phyloP scores from a whole-genome alignment of 2,888 invertebrate genomes.

The Lepidocyrtoides sp. region DNA sequence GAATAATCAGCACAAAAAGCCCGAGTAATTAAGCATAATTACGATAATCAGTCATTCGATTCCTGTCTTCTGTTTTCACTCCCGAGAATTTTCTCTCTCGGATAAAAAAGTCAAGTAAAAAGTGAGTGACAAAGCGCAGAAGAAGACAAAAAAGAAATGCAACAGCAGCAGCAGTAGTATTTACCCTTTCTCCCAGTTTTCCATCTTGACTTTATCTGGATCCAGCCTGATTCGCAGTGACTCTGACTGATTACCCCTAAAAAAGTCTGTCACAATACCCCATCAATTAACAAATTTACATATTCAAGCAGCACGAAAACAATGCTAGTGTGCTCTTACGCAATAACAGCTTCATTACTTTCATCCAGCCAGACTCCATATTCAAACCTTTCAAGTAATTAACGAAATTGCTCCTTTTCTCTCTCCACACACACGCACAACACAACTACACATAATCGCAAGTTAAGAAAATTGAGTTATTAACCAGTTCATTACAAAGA shows the following conservation, averaged over 20 bases:
- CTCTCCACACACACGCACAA: background rate
- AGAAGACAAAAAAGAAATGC: background rate
- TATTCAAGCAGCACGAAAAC: constrained; percentile 1
- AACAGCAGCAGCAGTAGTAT: too few relatives aligned
- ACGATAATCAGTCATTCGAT: constrained; percentile 82
- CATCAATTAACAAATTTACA: constrained; percentile 77
- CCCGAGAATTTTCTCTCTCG: background rate
- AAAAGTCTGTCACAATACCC: constrained; percentile 39
- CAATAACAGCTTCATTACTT: constrained; percentile 13
- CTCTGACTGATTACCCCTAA: constrained; percentile 57
- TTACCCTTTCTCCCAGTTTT: background rate
- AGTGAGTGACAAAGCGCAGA: constrained; percentile 76
- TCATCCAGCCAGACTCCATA: background rate
- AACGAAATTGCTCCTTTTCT: constrained; percentile 72
- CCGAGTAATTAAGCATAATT: constrained; percentile 81
- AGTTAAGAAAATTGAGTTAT: constrained; percentile 64
- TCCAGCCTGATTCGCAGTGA: background rate
- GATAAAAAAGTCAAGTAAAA: background rate
- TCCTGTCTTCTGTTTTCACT: constrained; percentile 42
- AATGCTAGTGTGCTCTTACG: background rate
- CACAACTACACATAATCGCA: too few relatives aligned
- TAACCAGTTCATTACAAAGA: constrained; percentile 72
- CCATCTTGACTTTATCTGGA: constrained; percentile 43
- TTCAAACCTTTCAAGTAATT: constrained; percentile 71
- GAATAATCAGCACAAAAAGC: too few relatives aligned